Evolutionary conservation across 1,140 invertebrate species (phyloP).

Genomic region (Lycorma delicatula): DNA sequence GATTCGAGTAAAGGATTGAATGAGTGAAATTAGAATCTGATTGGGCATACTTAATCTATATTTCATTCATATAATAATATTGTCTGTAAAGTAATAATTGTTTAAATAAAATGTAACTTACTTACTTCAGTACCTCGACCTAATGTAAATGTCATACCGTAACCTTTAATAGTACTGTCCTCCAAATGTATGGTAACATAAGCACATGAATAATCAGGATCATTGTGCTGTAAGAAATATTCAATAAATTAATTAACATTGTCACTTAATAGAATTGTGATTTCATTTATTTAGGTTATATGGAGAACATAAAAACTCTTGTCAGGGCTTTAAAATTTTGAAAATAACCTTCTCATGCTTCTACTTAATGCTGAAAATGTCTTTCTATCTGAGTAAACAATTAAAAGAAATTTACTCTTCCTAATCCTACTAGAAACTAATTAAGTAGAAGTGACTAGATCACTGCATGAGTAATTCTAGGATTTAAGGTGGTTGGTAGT

Average conservation of each 20-base stretch:
- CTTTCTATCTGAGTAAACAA: too few relatives aligned
- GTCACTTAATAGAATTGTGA: neutral
- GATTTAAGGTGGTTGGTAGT: too few relatives aligned
- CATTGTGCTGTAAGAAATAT: conserved; percentile 54
- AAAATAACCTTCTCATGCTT: too few relatives aligned
- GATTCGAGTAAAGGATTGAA: neutral
- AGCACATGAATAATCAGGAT: conserved; percentile 85
- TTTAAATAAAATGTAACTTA: conserved; percentile 33
- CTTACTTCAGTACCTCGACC: conserved; percentile 78
- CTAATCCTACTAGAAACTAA: too few relatives aligned
- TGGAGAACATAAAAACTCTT: too few relatives aligned
- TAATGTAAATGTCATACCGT: conserved; percentile 78
- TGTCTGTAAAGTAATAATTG: neutral
- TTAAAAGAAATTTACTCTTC: too few relatives aligned
- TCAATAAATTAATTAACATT: neutral
- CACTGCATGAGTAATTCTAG: too few relatives aligned
- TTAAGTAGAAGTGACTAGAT: too few relatives aligned
- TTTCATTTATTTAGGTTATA: neutral
- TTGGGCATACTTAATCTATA: neutral
- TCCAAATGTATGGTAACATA: conserved; percentile 69
- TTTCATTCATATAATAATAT: neutral
- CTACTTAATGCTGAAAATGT: too few relatives aligned
- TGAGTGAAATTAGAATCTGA: neutral
- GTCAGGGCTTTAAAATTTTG: too few relatives aligned
- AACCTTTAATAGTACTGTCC: conserved; percentile 52